Base-by-base conservation (phyloP, 2,797 vertebrate species). In the Erpetoichthys calabaricus region DNA sequence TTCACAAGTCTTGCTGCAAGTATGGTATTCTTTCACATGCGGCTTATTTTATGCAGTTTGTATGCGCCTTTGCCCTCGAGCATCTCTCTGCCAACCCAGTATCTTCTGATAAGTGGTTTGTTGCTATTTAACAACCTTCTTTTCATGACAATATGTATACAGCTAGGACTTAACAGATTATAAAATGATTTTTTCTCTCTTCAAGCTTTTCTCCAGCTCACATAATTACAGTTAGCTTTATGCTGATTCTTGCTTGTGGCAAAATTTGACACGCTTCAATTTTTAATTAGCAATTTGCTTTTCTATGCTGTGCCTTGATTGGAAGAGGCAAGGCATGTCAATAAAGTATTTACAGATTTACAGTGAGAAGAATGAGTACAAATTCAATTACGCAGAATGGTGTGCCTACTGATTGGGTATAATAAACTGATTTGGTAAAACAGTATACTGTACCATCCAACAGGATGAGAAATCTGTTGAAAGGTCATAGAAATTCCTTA, bases 401-500 rank as follows among this genome's bases (percentile, higher is more conserved):
- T 62, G 3, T 65, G 46, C 59, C 65, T 9, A 4, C 41, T 65
- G 55, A 5, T 25, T 3, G 60, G 51, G 64, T 65, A 47, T 62
- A 2, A 8, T 59, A 63, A 7, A 57, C 45, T 67, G 5, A 60
- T 59, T 4, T 0, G 10, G 59, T 4, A 6, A 43, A 59, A 49
- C 2, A 25, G 4, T 44, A 2, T 0, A 0, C 59, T 42, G 46
- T 9, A 4, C 41, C 58, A 49, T 25, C 60, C 56, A 47, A 55
- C 44, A 45, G 51, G 6, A 63, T 69, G 64, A 47, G 64, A 62
- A 68, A 74, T 63, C 57, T n/a, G 66, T 74, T 78, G 62, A 61
- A 62, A 57, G 53, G 46, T 53, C 45, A 55, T 43, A 45, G 59
- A 57, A 57, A 57, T 61, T 53, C 57, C 47, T 41, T 42, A 53